A percentile compares a stretch with the other conserved stretches of the same genome.
Conservation (phyloP, 2,888 invertebrate genomes). For the Synanthedon vespiformis region DNA sequence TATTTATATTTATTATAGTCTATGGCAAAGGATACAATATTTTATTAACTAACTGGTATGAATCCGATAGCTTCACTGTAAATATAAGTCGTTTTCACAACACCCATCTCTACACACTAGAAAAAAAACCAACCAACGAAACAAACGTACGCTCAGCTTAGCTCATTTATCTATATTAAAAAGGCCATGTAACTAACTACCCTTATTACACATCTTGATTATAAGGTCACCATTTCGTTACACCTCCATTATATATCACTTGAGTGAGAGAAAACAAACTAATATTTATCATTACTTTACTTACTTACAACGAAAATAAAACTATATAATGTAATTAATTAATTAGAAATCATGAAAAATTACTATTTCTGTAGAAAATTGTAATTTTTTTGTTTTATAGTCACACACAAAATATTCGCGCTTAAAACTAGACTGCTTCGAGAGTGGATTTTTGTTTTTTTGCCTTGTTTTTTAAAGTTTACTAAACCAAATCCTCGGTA, state of each 20-base stretch:
- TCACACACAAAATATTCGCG: conserved; percentile 52
- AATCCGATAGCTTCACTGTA: conserved; percentile 7
- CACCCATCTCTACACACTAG: conserved; percentile 20
- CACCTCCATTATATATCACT: conserved; percentile 61
- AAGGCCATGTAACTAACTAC: conserved; percentile 66
- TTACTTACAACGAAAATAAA: conserved; percentile 22
- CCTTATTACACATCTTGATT: conserved; percentile 64
- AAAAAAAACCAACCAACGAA: conserved; percentile 40
- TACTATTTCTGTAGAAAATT: conserved; percentile 57
- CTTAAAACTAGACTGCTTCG: conserved; percentile 45
- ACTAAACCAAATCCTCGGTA: no score
- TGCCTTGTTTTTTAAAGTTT: no score
- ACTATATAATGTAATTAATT: conserved; percentile 17
- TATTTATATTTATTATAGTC: not conserved
- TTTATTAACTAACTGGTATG: not conserved
- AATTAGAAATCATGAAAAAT: conserved; percentile 20
- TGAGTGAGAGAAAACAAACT: conserved; percentile 57
- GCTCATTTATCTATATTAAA: conserved; percentile 46
- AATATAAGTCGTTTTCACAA: conserved; percentile 37
- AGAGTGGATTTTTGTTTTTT: conserved; percentile 31
- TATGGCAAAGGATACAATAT: conserved; percentile 40
- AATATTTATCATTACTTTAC: conserved; percentile 23
- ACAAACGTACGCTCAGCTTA: conserved; percentile 37
- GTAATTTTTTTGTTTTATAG: conserved; percentile 40
- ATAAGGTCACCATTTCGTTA: conserved; percentile 64